phyloP scores from a whole-genome alignment of 2,113 vertebrate species.

The Fulmarus glacialis region DNA sequence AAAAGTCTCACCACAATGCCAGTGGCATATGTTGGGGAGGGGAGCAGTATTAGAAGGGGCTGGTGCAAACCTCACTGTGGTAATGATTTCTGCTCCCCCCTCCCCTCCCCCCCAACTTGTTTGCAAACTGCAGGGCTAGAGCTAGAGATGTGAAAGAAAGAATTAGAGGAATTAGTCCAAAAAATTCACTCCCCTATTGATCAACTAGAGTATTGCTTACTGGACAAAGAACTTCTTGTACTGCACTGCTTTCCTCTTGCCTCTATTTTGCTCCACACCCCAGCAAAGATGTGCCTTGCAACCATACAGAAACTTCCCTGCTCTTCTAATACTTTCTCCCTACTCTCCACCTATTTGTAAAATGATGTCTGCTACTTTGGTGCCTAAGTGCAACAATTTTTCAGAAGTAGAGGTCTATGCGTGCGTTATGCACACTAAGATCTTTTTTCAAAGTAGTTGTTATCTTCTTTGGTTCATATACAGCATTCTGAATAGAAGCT shows the following conservation, averaged over 20 bases:
- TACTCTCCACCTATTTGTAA: background rate
- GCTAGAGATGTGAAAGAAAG: background rate
- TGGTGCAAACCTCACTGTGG: background rate
- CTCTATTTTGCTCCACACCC: background rate
- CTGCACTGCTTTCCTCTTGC: background rate
- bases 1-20: background rate
- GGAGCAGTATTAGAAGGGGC: background rate
- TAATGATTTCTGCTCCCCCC: background rate
- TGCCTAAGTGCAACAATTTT: background rate
- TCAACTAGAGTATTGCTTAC: background rate
- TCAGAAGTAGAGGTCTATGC: background rate
- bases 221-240: background rate
- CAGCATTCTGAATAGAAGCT: background rate
- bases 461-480: background rate
- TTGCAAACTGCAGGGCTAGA: background rate
- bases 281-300: background rate
- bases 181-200: background rate
- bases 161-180: background rate
- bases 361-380: constrained; percentile 12
- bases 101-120: background rate
- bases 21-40: background rate
- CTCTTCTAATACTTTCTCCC: background rate
- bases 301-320: background rate
- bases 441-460: background rate
- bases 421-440: background rate